Percentiles rank a stretch among this genome's conserved stretches.
phyloP scores from a whole-genome alignment of 2,888 invertebrate species.

The Drosophila paramelanica region DNA sequence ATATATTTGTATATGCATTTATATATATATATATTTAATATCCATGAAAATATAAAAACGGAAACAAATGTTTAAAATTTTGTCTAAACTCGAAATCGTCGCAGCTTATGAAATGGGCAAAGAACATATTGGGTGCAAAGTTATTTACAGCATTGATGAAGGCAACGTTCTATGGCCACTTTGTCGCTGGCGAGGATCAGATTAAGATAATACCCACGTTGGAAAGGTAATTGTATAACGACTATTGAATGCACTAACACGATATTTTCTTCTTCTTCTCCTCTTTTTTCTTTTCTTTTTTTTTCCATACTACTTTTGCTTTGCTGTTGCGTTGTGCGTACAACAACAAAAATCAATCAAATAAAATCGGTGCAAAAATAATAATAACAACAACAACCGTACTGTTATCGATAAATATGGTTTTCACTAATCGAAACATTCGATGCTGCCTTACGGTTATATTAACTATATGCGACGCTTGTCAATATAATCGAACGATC shows the following conservation, averaged over 20 bases:
- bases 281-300: conserved; percentile 66
- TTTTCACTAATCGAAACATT: background rate
- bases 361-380: background rate
- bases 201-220: conserved; percentile 93
- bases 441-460: background rate
- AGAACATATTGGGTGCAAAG: conserved; percentile 91
- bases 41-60: conserved; percentile 17
- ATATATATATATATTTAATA: conserved; percentile 1
- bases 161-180: conserved; percentile 98
- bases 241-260: conserved; percentile 70
- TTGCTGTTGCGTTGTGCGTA: conserved; percentile 36
- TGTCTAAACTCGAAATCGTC: conserved; percentile 52
- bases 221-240: conserved; percentile 87
- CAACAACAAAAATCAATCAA: background rate
- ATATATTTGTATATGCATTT: background rate
- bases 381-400: background rate
- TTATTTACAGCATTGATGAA: conserved; percentile 95
- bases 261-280: conserved; percentile 55
- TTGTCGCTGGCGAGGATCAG: conserved; percentile 98
- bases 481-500: background rate
- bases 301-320: conserved; percentile 54
- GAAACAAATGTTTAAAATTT: conserved; percentile 23
- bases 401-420: conserved; percentile 4
- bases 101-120: conserved; percentile 93
- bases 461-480: background rate